A percentile compares a stretch with the other conserved stretches of the same genome.
These are phyloP conservation scores for Silurus asotus DNA, from an alignment of 2,113 vertebrate genomes.

Conservation along the genomic window DNA sequence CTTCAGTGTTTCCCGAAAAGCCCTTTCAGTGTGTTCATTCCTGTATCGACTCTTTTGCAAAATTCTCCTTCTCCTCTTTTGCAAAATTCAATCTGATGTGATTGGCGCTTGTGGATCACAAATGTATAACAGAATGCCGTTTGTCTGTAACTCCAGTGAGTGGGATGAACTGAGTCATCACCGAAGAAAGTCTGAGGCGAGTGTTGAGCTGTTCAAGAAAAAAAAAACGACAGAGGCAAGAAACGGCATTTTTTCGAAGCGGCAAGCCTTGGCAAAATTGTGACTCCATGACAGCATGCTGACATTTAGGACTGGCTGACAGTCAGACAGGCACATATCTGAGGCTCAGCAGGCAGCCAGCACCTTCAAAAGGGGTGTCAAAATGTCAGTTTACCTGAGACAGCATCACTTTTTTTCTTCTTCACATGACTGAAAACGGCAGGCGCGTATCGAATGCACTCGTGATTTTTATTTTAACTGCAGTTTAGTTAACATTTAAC, in stretches of 20 bases:
- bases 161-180: conserved; percentile 13
- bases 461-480: neutral
- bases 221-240: neutral
- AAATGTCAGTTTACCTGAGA: conserved; percentile 42
- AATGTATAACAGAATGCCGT: conserved; percentile 14
- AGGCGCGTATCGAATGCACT: neutral
- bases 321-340: neutral
- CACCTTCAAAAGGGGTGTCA: conserved; percentile 25
- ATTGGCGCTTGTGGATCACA: neutral
- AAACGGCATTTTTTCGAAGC: conserved; percentile 11
- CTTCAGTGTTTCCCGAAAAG: neutral
- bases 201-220: neutral
- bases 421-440: conserved; percentile 53
- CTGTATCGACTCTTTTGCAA: neutral
- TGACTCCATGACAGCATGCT: neutral
- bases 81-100: neutral
- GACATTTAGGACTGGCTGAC: neutral
- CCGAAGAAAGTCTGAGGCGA: neutral
- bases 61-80: neutral
- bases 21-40: neutral
- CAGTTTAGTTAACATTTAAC: conserved; percentile 37
- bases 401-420: conserved; percentile 9
- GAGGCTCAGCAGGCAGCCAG: conserved; percentile 26
- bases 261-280: conserved; percentile 1
- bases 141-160: conserved; percentile 15